These are phyloP conservation scores for Clivina fossor DNA, from an alignment of 2,888 invertebrate species.

Conservation along the genomic window DNA sequence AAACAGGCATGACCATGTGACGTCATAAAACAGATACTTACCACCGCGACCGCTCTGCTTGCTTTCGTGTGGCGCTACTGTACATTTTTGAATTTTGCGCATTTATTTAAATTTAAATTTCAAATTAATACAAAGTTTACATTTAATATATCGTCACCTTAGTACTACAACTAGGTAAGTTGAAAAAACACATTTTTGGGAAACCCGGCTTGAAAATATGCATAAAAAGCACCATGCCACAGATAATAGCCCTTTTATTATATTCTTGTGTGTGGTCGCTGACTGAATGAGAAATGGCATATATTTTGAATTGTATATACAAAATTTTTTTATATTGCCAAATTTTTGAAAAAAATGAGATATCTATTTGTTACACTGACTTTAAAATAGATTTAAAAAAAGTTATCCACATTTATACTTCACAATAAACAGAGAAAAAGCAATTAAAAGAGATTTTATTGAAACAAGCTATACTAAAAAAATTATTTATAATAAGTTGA, in stretches of 20 bases:
- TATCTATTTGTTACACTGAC: conserved; percentile 1
- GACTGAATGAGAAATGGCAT: neutral
- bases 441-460: neutral
- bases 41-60: too few relatives aligned
- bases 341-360: too few relatives aligned
- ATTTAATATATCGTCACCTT: too few relatives aligned
- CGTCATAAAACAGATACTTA: too few relatives aligned
- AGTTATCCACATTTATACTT: neutral
- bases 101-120: too few relatives aligned
- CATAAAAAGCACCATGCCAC: neutral
- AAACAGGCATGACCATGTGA: too few relatives aligned
- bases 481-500: too few relatives aligned
- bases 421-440: neutral
- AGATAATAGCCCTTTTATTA: neutral
- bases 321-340: neutral
- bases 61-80: too few relatives aligned
- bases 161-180: conserved; percentile 1
- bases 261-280: neutral
- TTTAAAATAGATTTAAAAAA: neutral
- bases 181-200: neutral
- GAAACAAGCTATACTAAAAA: neutral
- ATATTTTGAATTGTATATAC: neutral
- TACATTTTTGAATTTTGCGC: too few relatives aligned
- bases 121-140: too few relatives aligned
- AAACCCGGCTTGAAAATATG: neutral